Evolutionary conservation across 2,888 invertebrate species (phyloP), one percentile per base, ranked within the genome.

Genomic region (Parnassius smintheus): DNA sequence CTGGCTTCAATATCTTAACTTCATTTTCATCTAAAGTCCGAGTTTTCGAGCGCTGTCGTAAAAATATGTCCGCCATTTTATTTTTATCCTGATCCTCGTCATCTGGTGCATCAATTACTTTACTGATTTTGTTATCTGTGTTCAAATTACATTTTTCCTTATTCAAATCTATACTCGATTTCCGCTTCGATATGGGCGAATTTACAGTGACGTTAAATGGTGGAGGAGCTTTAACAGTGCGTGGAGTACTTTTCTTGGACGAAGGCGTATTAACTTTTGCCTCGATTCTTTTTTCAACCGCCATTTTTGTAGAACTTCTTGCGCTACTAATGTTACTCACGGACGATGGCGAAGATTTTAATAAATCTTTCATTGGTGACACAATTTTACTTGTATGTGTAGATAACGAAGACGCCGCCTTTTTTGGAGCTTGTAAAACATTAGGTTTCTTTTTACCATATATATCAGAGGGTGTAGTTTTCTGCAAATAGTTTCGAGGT

Each of bases 11-110:
- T 0, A 90, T 72, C 68, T 88, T 91, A 0, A 89, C 85, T 77
- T 92, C 92, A 63, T 80, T 74, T 11, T 89, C 88, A n/a, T 83
- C 77, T 41, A 92, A 70, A 0, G 92, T 92, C 56, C 91, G 81
- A 0, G 93, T 86, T 70, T 88, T 86, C 2, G 84, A 78, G 2
- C 91, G 71, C 54, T 83, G 78, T 57, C 90, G 78, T 56, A 74
- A 75, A 52, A 66, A 67, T 56, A 61, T 56, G 2, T 56, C 61
- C 10, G 64, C 61, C 44, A 68, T 68, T 63, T 64, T 62, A 13
- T 42, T 42, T 66, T 51, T 53, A 42, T 49, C 48, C 13, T 56
- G 58, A 48, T 4, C 35, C 45, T 71, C 73, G 59, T 70, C 74
- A 42, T 8, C 64, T 60, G 59, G 57, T 64, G 55, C 52, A 51